Conservation (phyloP, 1,140 invertebrate species). For the Papilio polytes region DNA sequence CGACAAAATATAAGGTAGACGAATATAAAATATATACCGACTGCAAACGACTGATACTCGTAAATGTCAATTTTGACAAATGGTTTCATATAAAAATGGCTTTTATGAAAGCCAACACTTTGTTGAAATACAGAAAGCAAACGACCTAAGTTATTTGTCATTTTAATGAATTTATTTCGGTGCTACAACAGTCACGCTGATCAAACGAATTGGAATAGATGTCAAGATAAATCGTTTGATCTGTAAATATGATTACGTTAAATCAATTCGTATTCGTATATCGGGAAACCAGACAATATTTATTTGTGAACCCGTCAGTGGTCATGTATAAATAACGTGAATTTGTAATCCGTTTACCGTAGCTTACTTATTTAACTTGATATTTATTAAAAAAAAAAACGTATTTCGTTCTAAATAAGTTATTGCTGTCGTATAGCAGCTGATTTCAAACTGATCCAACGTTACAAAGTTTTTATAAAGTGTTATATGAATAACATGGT, state of each 20-base stretch:
- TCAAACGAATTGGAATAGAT: constrained; percentile 34
- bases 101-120: constrained; percentile 32
- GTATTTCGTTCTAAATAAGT: neutral
- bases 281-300: constrained; percentile 10
- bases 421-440: neutral
- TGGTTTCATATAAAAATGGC: constrained; percentile 30
- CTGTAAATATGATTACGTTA: constrained; percentile 28
- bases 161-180: constrained; percentile 32
- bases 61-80: constrained; percentile 40
- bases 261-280: constrained; percentile 17
- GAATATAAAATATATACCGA: constrained; percentile 10
- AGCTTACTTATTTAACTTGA: neutral
- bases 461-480: neutral
- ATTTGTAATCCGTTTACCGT: neutral
- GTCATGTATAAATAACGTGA: constrained; percentile 1
- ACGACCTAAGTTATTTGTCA: constrained; percentile 28
- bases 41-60: constrained; percentile 30
- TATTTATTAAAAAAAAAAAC: neutral
- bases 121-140: constrained; percentile 30
- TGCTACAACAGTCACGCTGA: neutral
- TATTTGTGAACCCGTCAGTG: neutral
- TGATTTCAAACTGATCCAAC: neutral
- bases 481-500: neutral
- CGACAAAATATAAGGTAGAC: constrained; percentile 8
- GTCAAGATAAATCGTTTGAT: constrained; percentile 36